Percentiles rank a stretch among this genome's conserved stretches.
These are phyloP conservation scores for Bothrops jararaca DNA, from an alignment of 2,113 vertebrate genomes.

Conservation along the genomic window DNA sequence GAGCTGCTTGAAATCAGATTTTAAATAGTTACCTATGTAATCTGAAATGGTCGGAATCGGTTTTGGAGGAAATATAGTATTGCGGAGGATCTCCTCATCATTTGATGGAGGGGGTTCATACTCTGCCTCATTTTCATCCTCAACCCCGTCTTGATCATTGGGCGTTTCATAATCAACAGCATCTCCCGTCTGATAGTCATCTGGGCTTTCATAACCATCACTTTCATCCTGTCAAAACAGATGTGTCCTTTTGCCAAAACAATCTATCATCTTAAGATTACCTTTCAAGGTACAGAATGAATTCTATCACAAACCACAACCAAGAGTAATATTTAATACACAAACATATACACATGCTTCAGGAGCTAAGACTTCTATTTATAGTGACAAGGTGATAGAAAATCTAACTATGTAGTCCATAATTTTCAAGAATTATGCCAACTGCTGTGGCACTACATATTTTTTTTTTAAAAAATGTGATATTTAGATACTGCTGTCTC, in stretches of 20 bases:
- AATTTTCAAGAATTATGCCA: background rate
- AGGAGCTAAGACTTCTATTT: background rate
- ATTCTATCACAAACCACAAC: background rate
- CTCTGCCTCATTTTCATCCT: slow-evolving; percentile 68
- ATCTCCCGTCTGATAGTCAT: slow-evolving; percentile 68
- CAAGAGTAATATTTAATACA: background rate
- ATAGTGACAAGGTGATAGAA: background rate
- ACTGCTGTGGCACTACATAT: background rate
- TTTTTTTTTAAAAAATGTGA: background rate
- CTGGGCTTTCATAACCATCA: slow-evolving; percentile 89
- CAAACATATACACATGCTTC: background rate
- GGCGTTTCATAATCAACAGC: slow-evolving; percentile 86
- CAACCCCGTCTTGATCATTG: slow-evolving; percentile 67
- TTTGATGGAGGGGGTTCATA: slow-evolving; percentile 88
- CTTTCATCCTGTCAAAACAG: slow-evolving; percentile 72
- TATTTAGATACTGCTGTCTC: background rate
- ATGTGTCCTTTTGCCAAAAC: background rate
- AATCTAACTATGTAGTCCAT: no score
- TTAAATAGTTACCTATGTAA: slow-evolving; percentile 79
- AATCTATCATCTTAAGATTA: background rate
- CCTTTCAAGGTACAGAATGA: slow-evolving; percentile 8
- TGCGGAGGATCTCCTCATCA: slow-evolving; percentile 70
- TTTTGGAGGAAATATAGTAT: slow-evolving; percentile 73
- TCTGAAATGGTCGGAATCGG: slow-evolving; percentile 74
- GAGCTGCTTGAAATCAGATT: background rate